phyloP scores from a whole-genome alignment of 2,113 vertebrate species.

The Tauraco erythrolophus region DNA sequence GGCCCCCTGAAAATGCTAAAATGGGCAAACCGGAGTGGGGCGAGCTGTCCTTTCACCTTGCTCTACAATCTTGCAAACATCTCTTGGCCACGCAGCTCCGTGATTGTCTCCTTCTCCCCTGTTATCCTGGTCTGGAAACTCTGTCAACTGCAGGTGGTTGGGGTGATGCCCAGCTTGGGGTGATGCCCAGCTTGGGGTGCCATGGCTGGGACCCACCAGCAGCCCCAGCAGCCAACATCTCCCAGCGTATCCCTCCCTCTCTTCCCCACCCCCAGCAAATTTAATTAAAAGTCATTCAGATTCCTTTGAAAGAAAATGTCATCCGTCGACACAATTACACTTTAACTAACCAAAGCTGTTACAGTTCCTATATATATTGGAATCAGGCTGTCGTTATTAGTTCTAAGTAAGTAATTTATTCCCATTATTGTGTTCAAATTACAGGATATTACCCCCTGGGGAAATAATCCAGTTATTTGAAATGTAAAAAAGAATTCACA shows the following conservation, averaged over 20 bases:
- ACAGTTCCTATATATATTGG: slow-evolving; percentile 68
- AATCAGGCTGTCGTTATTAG: slow-evolving; percentile 70
- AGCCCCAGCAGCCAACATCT: not conserved
- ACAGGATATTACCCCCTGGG: slow-evolving; percentile 72
- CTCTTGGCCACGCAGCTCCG: not conserved
- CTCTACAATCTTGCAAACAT: not conserved
- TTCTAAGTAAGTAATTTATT: slow-evolving; percentile 76
- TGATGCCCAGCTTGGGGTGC: not conserved
- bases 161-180: not conserved
- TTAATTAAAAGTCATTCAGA: slow-evolving; percentile 74
- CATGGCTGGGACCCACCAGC: fast-evolving
- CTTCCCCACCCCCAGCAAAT: slow-evolving; percentile 55
- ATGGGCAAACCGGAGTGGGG: not conserved
- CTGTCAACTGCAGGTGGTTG: no score
- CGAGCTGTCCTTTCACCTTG: not conserved
- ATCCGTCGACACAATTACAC: slow-evolving; percentile 68
- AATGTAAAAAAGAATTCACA: slow-evolving; percentile 71
- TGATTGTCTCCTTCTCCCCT: not conserved
- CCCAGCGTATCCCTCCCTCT: not conserved
- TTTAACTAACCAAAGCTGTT: slow-evolving; percentile 72
- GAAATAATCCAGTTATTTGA: slow-evolving; percentile 75
- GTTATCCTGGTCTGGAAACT: not conserved
- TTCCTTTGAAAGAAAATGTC: slow-evolving; percentile 75
- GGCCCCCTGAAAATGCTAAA: fast-evolving
- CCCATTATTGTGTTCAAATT: slow-evolving; percentile 75